Base-by-base conservation (phyloP, 2,888 invertebrate species). In the Cyclophora punctaria region DNA sequence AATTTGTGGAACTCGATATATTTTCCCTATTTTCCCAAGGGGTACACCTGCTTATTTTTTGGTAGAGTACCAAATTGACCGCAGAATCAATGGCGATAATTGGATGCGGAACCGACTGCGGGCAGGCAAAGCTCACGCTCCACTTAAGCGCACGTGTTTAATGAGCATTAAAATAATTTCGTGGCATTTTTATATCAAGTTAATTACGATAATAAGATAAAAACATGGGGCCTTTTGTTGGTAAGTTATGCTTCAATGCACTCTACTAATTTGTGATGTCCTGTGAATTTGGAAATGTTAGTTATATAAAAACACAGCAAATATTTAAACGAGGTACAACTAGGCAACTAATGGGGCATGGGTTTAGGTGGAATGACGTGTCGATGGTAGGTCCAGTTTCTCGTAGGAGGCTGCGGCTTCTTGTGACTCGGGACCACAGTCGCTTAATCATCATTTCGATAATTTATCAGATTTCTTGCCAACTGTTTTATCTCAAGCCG, bases 41-140 rank as follows among this genome's bases (percentile, higher is more conserved):
- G 56, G 55, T 62, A 62, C 84, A 83, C 83, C 83, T 83, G 83
- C 61, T 57, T 48, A 48, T 53, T 56, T 67, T 72, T 59, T 48
- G 20, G 48, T 48, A 51, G 42, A 48, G 51, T 63, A 61, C 61
- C 55, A 51, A 52, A 56, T 48, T 57, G 62, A 86, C 87, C 86
- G 55, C 87, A 82, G 79, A 84, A 79, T 85, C 83, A 85, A 87
- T 86, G 80, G 87, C 74, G 87, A 88, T 87, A 88, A 88, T 86
- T 80, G 76, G 57, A 64, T 55, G 62, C 68, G 73, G 73, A 78
- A 79, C 73, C 68, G 65, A 67, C 67, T 64, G 62, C 61, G 66
- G 72, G 63, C 64, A 72, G 76, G 75, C 72, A 71, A 78, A 79
- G 74, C 69, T 70, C 73, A 68, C 69, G 75, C 69, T 72, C 69